phyloP scores from a whole-genome alignment of 53 echinoderm and acorn worm species.

The Luidia sarsii region DNA sequence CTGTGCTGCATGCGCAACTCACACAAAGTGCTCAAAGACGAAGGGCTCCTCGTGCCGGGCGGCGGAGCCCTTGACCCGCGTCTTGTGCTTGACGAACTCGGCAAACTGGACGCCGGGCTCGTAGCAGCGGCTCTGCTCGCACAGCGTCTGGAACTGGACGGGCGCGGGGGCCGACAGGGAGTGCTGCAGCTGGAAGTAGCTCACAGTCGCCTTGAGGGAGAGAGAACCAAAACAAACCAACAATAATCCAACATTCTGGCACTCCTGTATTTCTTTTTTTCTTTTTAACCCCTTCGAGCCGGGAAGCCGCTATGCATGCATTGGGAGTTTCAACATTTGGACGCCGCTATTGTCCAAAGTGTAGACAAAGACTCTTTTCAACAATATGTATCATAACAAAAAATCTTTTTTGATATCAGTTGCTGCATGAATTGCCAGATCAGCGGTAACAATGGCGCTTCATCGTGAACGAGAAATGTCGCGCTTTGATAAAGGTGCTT shows the following conservation, averaged over 20 bases:
- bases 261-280: too few species aligned
- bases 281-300: too few species aligned
- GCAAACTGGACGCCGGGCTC: conserved; percentile 91
- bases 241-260: too few species aligned
- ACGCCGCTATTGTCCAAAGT: too few species aligned
- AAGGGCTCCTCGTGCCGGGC: conserved; percentile 61
- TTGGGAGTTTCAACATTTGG: too few species aligned
- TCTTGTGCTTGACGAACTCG: conserved; percentile 84
- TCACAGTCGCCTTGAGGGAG: conserved; percentile 76
- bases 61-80: conserved; percentile 31
- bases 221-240: not conserved
- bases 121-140: conserved; percentile 82
- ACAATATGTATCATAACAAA: too few species aligned
- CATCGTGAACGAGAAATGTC: not conserved
- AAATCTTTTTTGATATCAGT: too few species aligned
- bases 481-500: too few species aligned
- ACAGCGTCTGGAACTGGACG: conserved; percentile 91
- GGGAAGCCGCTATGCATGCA: too few species aligned
- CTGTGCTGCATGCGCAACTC: too few species aligned
- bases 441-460: not conserved
- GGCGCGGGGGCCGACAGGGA: conserved; percentile 94
- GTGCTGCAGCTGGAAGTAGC: conserved; percentile 96
- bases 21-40: conserved; percentile 93
- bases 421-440: too few species aligned
- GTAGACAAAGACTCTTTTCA: too few species aligned